Evolutionary conservation across 1,140 invertebrate genomes (phyloP).

Genomic region (Aphidius ervi): DNA sequence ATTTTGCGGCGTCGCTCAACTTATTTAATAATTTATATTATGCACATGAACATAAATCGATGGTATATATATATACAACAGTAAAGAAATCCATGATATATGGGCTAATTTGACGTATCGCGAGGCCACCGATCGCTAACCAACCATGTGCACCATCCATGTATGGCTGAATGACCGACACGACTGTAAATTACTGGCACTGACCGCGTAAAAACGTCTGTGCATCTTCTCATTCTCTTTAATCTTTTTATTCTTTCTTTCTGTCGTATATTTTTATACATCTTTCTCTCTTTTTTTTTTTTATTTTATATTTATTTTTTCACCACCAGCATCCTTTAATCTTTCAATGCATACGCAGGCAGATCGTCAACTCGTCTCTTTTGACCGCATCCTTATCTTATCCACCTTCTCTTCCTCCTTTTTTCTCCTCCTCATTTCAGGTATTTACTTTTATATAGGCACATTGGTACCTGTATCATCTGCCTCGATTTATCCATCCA

Average conservation of each 20-base stretch:
- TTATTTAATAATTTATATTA: constrained; percentile 56
- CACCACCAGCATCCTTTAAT: too few relatives aligned
- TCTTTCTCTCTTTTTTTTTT: too few relatives aligned
- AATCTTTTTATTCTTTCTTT: not conserved
- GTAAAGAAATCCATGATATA: constrained; percentile 52
- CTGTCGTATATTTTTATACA: not conserved
- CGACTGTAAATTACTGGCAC: constrained; percentile 52
- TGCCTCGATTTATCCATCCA: too few relatives aligned
- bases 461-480: too few relatives aligned
- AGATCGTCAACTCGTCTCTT: too few relatives aligned
- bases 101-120: constrained; percentile 54
- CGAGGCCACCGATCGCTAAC: constrained; percentile 21
- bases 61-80: constrained; percentile 17
- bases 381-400: too few relatives aligned
- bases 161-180: constrained; percentile 49
- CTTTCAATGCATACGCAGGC: too few relatives aligned
- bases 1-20: constrained; percentile 19
- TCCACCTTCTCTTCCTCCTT: not conserved
- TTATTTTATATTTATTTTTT: too few relatives aligned
- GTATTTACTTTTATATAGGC: not conserved
- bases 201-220: constrained; percentile 10
- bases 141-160: constrained; percentile 41
- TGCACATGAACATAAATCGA: constrained; percentile 51
- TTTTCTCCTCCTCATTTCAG: not conserved
- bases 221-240: not conserved